Conservation (phyloP, 2,113 vertebrate species). For the Elaphurus davidianus region DNA sequence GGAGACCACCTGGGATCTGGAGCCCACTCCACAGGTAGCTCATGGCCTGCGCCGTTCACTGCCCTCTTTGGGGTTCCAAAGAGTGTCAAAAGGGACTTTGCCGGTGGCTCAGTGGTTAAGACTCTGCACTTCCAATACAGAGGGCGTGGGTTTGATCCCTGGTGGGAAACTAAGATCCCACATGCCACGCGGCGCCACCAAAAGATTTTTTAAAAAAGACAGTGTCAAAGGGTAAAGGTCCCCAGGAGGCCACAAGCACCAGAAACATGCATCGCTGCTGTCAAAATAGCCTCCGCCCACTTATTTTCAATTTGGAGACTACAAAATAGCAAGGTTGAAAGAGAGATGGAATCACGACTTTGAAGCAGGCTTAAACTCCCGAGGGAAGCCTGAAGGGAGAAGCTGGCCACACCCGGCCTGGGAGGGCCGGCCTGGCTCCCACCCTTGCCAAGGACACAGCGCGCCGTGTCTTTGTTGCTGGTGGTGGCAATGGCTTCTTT, state of each 20-base stretch:
- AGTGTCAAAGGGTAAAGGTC: background rate
- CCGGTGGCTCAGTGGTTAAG: background rate
- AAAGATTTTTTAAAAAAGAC: background rate
- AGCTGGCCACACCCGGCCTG: background rate
- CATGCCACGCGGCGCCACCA: background rate
- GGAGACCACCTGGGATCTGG: background rate
- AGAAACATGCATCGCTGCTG: background rate
- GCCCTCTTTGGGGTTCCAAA: background rate
- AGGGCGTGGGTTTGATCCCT: background rate
- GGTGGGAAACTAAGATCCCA: background rate
- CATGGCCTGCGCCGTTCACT: accelerated
- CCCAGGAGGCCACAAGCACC: background rate
- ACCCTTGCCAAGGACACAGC: accelerated
- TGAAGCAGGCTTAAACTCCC: background rate
- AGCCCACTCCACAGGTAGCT: background rate
- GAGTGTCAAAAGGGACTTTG: background rate
- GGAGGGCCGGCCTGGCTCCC: background rate
- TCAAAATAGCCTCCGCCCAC: too few relatives aligned
- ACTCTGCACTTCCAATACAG: background rate
- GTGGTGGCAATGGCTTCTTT: background rate
- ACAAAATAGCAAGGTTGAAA: background rate
- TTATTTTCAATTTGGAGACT: background rate
- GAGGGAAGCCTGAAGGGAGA: background rate
- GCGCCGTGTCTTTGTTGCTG: background rate
- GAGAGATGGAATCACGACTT: background rate